A percentile compares a stretch with the other conserved stretches of the same genome.
Conservation (phyloP, 2,888 invertebrate species). For the Agrilus cyanescens region DNA sequence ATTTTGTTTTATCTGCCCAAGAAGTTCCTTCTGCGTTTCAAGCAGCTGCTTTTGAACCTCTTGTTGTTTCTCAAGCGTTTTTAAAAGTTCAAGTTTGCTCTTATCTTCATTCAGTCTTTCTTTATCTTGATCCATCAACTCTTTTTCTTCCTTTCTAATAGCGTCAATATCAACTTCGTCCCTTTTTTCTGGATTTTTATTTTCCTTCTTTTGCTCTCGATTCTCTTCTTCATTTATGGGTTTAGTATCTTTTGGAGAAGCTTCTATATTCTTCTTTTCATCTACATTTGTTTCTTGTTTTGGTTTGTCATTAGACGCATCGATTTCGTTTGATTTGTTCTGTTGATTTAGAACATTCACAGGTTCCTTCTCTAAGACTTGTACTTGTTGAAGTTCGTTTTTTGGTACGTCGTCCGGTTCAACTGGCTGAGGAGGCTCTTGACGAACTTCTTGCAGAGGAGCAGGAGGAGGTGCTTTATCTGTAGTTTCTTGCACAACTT, state of each 20-base stretch:
- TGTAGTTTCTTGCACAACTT: constrained; percentile 3
- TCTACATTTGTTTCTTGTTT: no score
- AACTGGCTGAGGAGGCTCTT: constrained; percentile 15
- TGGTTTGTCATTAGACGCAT: background rate
- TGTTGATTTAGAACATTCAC: constrained; percentile 17
- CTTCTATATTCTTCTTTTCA: no score
- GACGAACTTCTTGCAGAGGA: constrained; percentile 22
- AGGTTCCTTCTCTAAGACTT: constrained; percentile 16
- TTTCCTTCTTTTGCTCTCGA: constrained; percentile 1
- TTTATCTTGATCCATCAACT: constrained; percentile 33
- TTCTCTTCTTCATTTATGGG: background rate
- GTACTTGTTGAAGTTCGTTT: constrained; percentile 12
- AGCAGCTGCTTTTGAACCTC: constrained; percentile 55
- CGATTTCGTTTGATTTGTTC: constrained; percentile 24
- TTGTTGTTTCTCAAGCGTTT: constrained; percentile 55
- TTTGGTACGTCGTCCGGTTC: constrained; percentile 4
- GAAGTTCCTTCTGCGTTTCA: constrained; percentile 52
- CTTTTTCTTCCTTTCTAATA: constrained; percentile 34
- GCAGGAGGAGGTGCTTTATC: constrained; percentile 3
- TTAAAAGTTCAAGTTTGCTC: constrained; percentile 39
- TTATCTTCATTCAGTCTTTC: constrained; percentile 27
- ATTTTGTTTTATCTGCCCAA: constrained; percentile 41
- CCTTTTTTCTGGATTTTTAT: constrained; percentile 29
- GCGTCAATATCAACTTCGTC: constrained; percentile 38
- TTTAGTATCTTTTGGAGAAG: background rate